Percentiles rank a stretch among this genome's conserved stretches.
These are phyloP conservation scores for Eulemur albifrons DNA, from an alignment of 2,797 vertebrate genomes.

Conservation along the genomic window DNA sequence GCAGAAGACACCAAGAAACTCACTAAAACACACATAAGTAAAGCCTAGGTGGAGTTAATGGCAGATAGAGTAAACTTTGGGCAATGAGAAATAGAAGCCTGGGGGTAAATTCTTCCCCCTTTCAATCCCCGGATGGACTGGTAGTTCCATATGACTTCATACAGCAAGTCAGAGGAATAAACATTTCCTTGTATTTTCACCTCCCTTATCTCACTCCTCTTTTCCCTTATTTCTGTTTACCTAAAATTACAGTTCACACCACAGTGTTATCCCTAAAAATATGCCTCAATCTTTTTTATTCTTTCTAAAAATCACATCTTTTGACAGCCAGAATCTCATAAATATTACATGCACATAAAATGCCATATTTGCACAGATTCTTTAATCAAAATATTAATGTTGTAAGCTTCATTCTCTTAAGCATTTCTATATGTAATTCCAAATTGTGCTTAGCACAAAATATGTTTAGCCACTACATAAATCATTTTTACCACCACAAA, in stretches of 20 bases:
- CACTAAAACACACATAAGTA: neutral
- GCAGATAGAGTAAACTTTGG: neutral
- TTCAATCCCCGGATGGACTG: neutral
- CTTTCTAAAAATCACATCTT: neutral
- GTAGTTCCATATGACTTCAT: neutral
- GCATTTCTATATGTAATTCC: neutral
- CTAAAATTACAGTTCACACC: neutral
- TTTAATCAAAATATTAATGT: neutral
- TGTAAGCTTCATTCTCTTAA: neutral
- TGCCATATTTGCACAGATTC: neutral
- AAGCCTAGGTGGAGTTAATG: neutral
- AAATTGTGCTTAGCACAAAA: neutral
- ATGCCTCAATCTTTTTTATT: neutral
- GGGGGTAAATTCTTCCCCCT: neutral
- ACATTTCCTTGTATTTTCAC: neutral
- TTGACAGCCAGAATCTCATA: neutral
- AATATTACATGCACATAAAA: neutral
- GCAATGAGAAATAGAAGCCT: neutral
- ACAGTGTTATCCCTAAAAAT: neutral
- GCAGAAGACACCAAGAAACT: neutral
- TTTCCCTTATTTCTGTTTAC: neutral
- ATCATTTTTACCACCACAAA: neutral
- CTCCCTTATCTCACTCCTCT: neutral
- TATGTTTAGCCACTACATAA: neutral
- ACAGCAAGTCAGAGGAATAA: neutral